phyloP scores from a whole-genome alignment of 1,140 invertebrate species.

The Drosophila asahinai region DNA sequence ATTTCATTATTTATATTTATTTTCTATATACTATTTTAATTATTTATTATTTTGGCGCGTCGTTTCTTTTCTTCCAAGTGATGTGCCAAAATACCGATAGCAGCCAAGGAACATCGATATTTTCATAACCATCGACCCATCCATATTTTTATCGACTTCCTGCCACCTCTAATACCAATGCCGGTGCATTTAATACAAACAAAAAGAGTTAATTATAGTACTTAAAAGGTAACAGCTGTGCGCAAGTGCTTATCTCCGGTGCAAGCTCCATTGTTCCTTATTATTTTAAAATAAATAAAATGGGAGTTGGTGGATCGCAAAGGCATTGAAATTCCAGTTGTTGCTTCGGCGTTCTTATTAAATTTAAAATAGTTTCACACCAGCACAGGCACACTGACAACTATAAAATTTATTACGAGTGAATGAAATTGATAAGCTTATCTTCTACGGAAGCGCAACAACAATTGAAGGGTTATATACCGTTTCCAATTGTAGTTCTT shows the following conservation, averaged over 20 bases:
- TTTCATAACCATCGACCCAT: too few relatives aligned
- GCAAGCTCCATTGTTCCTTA: background rate
- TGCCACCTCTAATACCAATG: constrained; percentile 12
- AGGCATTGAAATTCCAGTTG: constrained; percentile 2
- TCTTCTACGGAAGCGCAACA: constrained; percentile 42
- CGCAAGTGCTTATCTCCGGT: background rate
- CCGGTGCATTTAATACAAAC: constrained; percentile 32
- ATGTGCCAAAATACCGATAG: background rate
- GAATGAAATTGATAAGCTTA: constrained; percentile 57
- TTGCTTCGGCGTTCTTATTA: background rate
- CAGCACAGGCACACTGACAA: constrained; percentile 30
- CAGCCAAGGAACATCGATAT: background rate
- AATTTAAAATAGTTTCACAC: constrained; percentile 16
- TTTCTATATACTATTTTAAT: too few relatives aligned
- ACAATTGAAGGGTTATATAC: constrained; percentile 18
- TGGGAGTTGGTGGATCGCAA: background rate
- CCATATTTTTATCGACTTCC: background rate
- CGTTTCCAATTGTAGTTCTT: constrained; percentile 15
- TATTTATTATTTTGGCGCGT: background rate
- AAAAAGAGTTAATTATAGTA: constrained; percentile 34
- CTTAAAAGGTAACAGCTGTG: constrained; percentile 37
- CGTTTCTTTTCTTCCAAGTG: background rate
- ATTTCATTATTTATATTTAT: too few relatives aligned
- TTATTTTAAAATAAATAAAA: background rate
- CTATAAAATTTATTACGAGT: constrained; percentile 44